Base-by-base conservation (phyloP, 35 echinoderm and acorn worm species). In the Acanthaster planci region DNA sequence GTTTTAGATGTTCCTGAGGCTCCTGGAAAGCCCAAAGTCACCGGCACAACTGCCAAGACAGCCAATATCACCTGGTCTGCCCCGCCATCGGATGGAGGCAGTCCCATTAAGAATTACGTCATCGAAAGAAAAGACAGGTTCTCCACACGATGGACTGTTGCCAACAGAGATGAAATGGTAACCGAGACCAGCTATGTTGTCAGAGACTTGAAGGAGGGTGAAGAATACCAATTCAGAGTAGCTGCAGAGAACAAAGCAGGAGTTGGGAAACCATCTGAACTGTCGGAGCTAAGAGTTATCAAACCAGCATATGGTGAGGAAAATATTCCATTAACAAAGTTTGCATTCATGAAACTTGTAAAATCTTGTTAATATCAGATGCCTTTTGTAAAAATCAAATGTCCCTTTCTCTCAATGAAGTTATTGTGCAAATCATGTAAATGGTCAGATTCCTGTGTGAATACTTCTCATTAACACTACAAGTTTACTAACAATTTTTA, bases 61-160 rank as follows among this genome's bases (percentile, higher is more conserved):
- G 76, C 82, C 44, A 89, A 81, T 38, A 52, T 93, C 31, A 59
- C 37, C 6, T 89, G 86, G 92, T 59, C 52, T 18, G 67, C 86
- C 8, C 86, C 92, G 32, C n/a, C 34, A 79, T 87, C 83, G 77
- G 92, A 99, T 89, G 96, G 96, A 79, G 96, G 96, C 26, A 82
- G 84, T 38, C 85, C 88, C 8, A 89, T 94, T 81, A 99, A 84
- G 34, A 82, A 80, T 0, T 99, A 99, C 82, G 80, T 90, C 84
- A 77, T 99, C 12, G 92, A 99, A 55, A 91, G 39, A 79, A 99
- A 99, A 86, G 92, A 90, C 38, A 60, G 88, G 29, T 92, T 82
- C 36, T 83, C 81, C 8, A 83, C 53, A 23, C 51, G 90, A 26
- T 92, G 90, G 90, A 87, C 78, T 12, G 52, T 81, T 32, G 84